Evolutionary conservation across 2,888 invertebrate genomes (phyloP), one percentile per base, ranked within the genome.

Genomic region (Gastracanthus pulcherrimus): DNA sequence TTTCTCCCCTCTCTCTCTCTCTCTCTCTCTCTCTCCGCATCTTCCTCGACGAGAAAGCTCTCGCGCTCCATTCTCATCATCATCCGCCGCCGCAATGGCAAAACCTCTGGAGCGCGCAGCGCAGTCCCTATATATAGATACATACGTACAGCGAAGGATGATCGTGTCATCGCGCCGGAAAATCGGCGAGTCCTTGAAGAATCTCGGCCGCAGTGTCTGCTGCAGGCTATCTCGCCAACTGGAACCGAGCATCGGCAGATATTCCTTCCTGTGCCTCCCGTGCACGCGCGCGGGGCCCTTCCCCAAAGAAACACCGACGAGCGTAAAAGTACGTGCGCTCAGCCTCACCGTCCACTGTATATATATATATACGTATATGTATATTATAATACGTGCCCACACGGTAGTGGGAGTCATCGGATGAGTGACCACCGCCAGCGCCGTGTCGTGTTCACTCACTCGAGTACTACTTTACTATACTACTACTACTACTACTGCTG

Each of bases 151-250:
- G 29, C 16, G 58, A 74, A 38, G 38, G 60, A 31, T 16, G 51
- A 19, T 31, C 41, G 29, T 72, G 80, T 82, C 82, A 82, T 80
- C 82, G 77, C 69, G 72, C 82, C 82, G 77, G 82, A 82, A 82
- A 82, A 82, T 82, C 80, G 70, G 67, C 76, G 64, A 82, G 82
- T 67, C 82, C 80, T 82, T 82, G 82, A 72, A 62, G 67, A 45
- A 23, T 60, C 69, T 41, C 16, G 38, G 29, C 58, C 23, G n/a
- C n/a, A n/a, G n/a, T n/a, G n/a, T n/a, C n/a, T n/a, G n/a, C n/a
- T n/a, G n/a, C n/a, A n/a, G n/a, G n/a, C n/a, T n/a, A n/a, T 69
- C 71, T 19, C 72, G 74, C 74, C 81, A n/a, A 78, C 64, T 75
- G 78, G 75, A 82, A 82, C 81, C 51, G 51, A 66, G 58, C 41